Percentiles rank a stretch among this genome's conserved stretches.
phyloP scores from a whole-genome alignment of 30 jellyfish, hydroid and myxozoan genomes.

The Aurelia sp. region DNA sequence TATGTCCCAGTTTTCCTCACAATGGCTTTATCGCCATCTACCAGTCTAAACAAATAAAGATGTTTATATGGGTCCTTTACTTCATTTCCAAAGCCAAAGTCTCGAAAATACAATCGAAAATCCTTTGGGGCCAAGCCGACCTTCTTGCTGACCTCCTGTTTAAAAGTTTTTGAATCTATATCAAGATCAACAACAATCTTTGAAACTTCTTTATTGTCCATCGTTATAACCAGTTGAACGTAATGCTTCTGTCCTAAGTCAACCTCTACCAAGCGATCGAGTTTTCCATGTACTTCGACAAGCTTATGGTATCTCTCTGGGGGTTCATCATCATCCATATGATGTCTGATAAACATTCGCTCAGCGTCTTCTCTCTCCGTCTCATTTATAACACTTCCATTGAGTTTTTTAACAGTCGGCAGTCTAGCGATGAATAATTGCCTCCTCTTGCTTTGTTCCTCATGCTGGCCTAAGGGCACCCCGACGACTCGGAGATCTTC shows the following conservation, averaged over 20 bases:
- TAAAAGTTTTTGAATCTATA: background rate
- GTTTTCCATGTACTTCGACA: constrained; percentile 73
- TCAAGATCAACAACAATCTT: constrained; percentile 58
- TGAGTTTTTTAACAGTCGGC: constrained; percentile 77
- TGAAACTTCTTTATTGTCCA: constrained; percentile 19
- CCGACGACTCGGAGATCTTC: constrained; percentile 77
- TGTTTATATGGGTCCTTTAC: constrained; percentile 6
- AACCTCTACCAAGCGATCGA: constrained; percentile 83
- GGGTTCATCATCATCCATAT: constrained; percentile 66
- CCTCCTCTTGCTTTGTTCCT: constrained; percentile 61
- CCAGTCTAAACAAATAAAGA: constrained; percentile 25
- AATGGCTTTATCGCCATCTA: constrained; percentile 56
- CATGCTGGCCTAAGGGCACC: constrained; percentile 72
- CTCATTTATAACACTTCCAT: constrained; percentile 71
- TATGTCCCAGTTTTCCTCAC: no score
- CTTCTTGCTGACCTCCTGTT: constrained; percentile 19
- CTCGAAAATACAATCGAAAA: constrained; percentile 40
- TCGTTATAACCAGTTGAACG: background rate
- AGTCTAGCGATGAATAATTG: constrained; percentile 74
- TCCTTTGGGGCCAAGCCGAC: constrained; percentile 44
- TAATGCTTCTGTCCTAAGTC: constrained; percentile 49
- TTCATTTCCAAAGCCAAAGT: background rate
- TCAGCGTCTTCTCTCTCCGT: constrained; percentile 94
- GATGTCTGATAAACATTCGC: constrained; percentile 80
- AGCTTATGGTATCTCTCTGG: constrained; percentile 90